Evolutionary conservation across 2,888 invertebrate genomes (phyloP).

Genomic region (Erynnis tages): DNA sequence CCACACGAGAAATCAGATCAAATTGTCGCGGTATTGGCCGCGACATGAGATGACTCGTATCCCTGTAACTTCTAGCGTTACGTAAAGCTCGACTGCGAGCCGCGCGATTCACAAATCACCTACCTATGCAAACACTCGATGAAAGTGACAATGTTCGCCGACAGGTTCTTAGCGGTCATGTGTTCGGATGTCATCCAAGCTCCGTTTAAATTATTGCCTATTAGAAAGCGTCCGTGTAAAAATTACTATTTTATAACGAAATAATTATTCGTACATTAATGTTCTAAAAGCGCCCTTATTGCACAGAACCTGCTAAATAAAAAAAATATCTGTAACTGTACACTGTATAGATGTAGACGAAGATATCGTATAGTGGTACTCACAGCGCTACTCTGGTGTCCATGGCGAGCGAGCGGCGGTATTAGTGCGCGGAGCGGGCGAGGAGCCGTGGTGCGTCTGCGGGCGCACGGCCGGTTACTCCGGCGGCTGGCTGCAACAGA

Average conservation of each 20-base stretch:
- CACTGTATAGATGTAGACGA: too few relatives aligned
- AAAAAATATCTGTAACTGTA: too few relatives aligned
- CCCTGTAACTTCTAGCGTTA: constrained; percentile 39
- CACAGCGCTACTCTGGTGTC: constrained; percentile 68
- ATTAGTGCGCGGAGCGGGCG: constrained; percentile 36
- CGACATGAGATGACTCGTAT: constrained; percentile 38
- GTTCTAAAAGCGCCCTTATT: not conserved
- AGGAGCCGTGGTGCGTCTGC: constrained; percentile 40
- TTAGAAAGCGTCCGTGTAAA: constrained; percentile 62
- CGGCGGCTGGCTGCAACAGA: constrained; percentile 75
- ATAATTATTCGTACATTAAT: constrained; percentile 27
- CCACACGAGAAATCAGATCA: constrained; percentile 68
- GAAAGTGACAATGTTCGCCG: constrained; percentile 54
- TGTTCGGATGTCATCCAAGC: constrained; percentile 39
- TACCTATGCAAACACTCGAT: constrained; percentile 52
- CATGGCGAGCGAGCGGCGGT: constrained; percentile 47
- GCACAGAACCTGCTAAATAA: too few relatives aligned
- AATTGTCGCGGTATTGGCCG: constrained; percentile 52
- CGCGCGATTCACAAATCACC: constrained; percentile 37
- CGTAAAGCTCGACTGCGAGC: constrained; percentile 40
- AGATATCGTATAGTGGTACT: constrained; percentile 55
- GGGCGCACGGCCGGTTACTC: constrained; percentile 55
- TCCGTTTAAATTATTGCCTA: constrained; percentile 48
- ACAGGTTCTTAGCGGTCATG: constrained; percentile 44
- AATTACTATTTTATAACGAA: constrained; percentile 37